Evolutionary conservation across 2,888 invertebrate genomes (phyloP).

Genomic region (Diaprepes abbreviatus): DNA sequence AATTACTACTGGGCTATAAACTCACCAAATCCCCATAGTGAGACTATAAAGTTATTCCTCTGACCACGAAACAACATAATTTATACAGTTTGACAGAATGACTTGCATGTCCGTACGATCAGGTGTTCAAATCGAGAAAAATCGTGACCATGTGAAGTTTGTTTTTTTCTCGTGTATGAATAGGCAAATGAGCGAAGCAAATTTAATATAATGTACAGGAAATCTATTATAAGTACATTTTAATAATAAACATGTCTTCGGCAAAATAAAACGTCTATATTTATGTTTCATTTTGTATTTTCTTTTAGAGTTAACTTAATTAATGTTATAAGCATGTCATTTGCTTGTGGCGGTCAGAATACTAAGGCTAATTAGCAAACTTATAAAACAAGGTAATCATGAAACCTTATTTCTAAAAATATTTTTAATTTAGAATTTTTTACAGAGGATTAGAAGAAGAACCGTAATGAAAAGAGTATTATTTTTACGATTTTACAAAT

Average conservation of each 20-base stretch:
- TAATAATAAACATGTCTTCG: neutral
- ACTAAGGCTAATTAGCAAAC: too few species aligned
- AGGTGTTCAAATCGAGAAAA: constrained; percentile 36
- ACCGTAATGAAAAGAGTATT: too few species aligned
- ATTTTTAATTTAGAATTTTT: too few species aligned
- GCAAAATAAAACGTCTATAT: too few species aligned
- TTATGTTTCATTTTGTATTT: too few species aligned
- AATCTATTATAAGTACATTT: neutral
- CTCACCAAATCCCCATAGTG: constrained; percentile 2
- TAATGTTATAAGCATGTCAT: too few species aligned
- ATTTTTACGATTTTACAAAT: too few species aligned
- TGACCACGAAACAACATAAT: constrained; percentile 23
- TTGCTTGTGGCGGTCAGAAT: too few species aligned
- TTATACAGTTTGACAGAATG: constrained; percentile 36
- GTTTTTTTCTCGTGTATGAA: constrained; percentile 1
- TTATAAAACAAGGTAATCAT: too few species aligned
- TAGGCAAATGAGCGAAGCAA: neutral
- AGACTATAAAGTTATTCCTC: constrained; percentile 10
- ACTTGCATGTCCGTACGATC: constrained; percentile 30
- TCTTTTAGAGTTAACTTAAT: too few species aligned
- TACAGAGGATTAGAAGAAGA: too few species aligned
- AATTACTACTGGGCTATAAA: constrained; percentile 13
- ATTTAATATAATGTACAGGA: neutral
- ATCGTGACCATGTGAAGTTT: constrained; percentile 14
- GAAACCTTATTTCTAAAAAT: too few species aligned